Evolutionary conservation across 2,888 invertebrate species (phyloP), one percentile per base, ranked within the genome.

Genomic region (Tortricodes alternella): DNA sequence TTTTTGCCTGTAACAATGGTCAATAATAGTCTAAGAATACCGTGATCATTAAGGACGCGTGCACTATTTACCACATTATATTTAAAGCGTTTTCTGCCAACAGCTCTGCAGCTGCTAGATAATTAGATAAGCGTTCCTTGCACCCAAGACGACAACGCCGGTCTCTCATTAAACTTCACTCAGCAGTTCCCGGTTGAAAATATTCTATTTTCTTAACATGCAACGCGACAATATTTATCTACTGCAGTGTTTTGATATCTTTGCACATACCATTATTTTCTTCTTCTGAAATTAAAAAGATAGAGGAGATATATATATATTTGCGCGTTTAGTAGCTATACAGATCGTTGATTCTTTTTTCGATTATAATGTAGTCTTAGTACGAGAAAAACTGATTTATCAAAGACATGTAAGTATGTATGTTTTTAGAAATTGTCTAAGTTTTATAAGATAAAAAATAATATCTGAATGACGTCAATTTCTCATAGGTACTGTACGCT

Each of bases 111-210:
- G 53, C 46, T 46, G 53, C 27, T n/a, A 43, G 41, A 21, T 55
- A 55, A 55, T 55, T 48, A 49, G 48, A 49, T 55, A 49, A 55
- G 52, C 24, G 35, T 35, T 24, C 18, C 18, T 34, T 35, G 43
- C 43, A 43, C 43, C 19, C 41, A 21, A 21, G 49, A 29, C 46
- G 19, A 38, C 53, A 24, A 13, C 18, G 27, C 41, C n/a, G n/a
- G n/a, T 35, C 18, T 27, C 35, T 43, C 49, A 48, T 55, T 53
- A 34, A 53, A 39, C 38, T 38, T 15, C 21, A 24, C 21, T 23
- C 32, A 50, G 41, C 41, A 34, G 43, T 46, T 11, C n/a, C 29
- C 29, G 11, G 11, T n/a, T n/a, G 29, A 23, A 13, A 11, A n/a
- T n/a, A n/a, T n/a, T 23, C 21, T 39, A 39, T 39, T 39, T 39